A percentile compares a stretch with the other conserved stretches of the same genome.
phyloP scores from a whole-genome alignment of 1,140 invertebrate species.

The Heliothis virescens region DNA sequence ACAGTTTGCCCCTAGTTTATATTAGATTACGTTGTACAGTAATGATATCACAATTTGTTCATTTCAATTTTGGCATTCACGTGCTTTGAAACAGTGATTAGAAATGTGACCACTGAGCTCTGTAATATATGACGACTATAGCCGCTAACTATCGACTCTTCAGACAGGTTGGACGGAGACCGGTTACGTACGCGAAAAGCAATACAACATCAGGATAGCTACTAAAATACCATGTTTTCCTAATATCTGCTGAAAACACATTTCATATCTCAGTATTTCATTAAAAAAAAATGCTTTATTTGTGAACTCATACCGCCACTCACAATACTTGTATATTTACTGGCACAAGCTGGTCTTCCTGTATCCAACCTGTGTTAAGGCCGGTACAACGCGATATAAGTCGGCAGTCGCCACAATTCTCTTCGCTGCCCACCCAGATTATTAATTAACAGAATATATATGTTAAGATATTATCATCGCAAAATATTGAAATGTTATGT shows the following conservation, averaged over 20 bases:
- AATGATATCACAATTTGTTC: conserved; percentile 10
- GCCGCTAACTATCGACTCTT: not conserved
- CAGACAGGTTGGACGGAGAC: not conserved
- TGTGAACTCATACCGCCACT: not conserved
- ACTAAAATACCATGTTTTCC: too few relatives aligned
- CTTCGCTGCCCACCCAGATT: not conserved
- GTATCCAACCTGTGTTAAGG: not conserved
- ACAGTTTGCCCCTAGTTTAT: not conserved
- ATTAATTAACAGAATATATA: conserved; percentile 27
- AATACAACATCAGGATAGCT: not conserved
- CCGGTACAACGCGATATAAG: not conserved
- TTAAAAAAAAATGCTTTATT: not conserved
- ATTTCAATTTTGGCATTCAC: conserved; percentile 37
- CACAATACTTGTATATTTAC: not conserved
- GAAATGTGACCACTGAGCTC: conserved; percentile 27
- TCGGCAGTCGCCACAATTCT: conserved; percentile 41
- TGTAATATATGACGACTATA: conserved; percentile 39
- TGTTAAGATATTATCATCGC: not conserved
- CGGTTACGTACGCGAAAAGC: not conserved
- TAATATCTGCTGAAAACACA: too few relatives aligned
- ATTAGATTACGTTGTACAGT: conserved; percentile 3
- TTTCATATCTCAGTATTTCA: too few relatives aligned
- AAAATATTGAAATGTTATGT: not conserved
- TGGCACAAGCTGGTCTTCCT: not conserved
- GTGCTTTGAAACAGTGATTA: conserved; percentile 28